Evolutionary conservation across 2,888 invertebrate species (phyloP).

Genomic region (Allacma fusca): DNA sequence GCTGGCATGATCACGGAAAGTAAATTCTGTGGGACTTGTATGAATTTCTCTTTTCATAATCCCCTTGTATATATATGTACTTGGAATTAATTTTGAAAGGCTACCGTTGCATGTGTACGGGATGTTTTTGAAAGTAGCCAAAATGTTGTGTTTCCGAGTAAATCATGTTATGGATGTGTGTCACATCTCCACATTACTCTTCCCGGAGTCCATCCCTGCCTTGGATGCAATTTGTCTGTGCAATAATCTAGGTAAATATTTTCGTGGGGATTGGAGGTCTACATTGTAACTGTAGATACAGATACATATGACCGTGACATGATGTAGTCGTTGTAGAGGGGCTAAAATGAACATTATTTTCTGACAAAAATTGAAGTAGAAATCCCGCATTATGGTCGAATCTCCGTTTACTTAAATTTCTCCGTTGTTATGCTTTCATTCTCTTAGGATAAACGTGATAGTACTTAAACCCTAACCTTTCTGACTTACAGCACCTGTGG

Average conservation of each 20-base stretch:
- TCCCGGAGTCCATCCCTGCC: too few relatives aligned
- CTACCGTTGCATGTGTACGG: background rate
- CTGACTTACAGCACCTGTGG: constrained; percentile 75
- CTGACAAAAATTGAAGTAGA: background rate
- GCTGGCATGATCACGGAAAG: too few relatives aligned
- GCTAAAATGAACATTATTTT: too few relatives aligned
- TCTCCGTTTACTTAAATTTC: background rate
- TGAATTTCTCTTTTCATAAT: background rate
- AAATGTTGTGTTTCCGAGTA: background rate
- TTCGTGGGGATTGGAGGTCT: background rate
- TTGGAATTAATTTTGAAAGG: background rate
- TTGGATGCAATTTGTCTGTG: background rate
- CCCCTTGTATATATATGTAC: too few relatives aligned
- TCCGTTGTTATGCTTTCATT: background rate
- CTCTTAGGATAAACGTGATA: background rate
- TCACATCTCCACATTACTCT: too few relatives aligned
- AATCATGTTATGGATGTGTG: constrained; percentile 9
- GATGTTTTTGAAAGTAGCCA: background rate
- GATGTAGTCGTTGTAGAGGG: background rate
- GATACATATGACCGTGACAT: background rate
- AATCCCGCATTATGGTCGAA: background rate
- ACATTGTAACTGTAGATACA: too few relatives aligned
- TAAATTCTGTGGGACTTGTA: background rate
- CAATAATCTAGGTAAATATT: background rate
- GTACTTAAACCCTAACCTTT: background rate